Base-by-base conservation (phyloP, 2,113 vertebrate species). In the Lophochroa leadbeateri region DNA sequence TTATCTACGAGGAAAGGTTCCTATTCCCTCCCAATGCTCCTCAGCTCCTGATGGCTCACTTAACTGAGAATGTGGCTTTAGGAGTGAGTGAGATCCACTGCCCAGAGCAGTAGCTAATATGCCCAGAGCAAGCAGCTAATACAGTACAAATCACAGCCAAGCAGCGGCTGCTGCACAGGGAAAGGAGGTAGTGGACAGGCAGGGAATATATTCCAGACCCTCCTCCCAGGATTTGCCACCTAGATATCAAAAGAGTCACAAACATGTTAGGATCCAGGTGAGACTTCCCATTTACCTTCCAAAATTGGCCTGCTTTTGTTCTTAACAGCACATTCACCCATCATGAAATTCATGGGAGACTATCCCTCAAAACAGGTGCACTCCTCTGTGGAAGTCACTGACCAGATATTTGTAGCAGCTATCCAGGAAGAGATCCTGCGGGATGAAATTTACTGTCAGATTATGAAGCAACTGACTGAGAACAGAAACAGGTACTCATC, bases 281-380 rank as follows among this genome's bases (percentile, higher is more conserved):
- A 47, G 70, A 44, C 7, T 63, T 92, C 19, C 28, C 44, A 47
- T 35, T 86, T 78, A 50, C 47, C 29, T 86, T 90, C 61, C 27
- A 70, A 83, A 86, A 78, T 5, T 18, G 28, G 25, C 33, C 63
- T 67, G 19, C 31, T 85, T 90, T 88, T 63, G 41, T 92, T n/a
- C 97, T 98, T 99, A 97, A 98, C 97, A 11, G 20, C 55, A 11
- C 20, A 39, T 67, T 39, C 46, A 99, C 99, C 99, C 63, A 99
- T 99, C 95, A 98, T 99, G 97, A 99, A 98, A 97, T 99, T 99
- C 86, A 99, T 99, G 99, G 99, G 99, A 4, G 99, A 99, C 96
- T 99, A 99, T 88, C 99, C 99, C 17, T 98, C 99, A 33, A 99
- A 98, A 85, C 99, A 99, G 94, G 43, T 96, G 50, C 97, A 98